These are phyloP conservation scores for Hylomyscus alleni DNA, from an alignment of 2,797 vertebrate species.

Conservation along the genomic window DNA sequence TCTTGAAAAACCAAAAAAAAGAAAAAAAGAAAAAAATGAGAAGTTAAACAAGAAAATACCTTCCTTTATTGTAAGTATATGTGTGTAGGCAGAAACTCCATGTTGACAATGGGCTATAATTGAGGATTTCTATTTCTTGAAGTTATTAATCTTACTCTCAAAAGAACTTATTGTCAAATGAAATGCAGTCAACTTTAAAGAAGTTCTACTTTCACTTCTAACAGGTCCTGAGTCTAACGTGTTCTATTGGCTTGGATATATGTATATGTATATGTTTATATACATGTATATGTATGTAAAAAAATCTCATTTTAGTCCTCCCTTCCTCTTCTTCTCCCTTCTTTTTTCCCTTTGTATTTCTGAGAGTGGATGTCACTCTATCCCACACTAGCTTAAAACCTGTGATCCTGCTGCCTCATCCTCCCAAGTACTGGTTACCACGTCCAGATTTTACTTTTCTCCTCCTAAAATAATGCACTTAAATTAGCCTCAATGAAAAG, in stretches of 20 bases:
- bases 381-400: background rate
- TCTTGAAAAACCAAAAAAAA: too few species aligned
- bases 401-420: background rate
- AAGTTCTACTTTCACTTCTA: background rate
- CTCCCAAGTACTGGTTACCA: background rate
- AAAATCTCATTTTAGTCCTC: background rate
- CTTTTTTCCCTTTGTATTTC: background rate
- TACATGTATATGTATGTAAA: too few species aligned
- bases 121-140: background rate
- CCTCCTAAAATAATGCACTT: background rate
- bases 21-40: slow-evolving; percentile 11
- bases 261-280: too few species aligned
- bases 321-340: background rate
- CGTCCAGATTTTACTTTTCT: background rate
- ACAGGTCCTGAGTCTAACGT: background rate
- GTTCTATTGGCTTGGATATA: background rate
- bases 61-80: background rate
- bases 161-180: background rate
- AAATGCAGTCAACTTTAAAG: background rate
- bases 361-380: background rate
- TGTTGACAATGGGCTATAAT: background rate
- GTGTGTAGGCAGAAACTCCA: background rate
- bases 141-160: background rate
- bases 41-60: slow-evolving; percentile 1
- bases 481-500: background rate